phyloP scores from a whole-genome alignment of 2,888 invertebrate genomes.

The Microctonus hyperodae region DNA sequence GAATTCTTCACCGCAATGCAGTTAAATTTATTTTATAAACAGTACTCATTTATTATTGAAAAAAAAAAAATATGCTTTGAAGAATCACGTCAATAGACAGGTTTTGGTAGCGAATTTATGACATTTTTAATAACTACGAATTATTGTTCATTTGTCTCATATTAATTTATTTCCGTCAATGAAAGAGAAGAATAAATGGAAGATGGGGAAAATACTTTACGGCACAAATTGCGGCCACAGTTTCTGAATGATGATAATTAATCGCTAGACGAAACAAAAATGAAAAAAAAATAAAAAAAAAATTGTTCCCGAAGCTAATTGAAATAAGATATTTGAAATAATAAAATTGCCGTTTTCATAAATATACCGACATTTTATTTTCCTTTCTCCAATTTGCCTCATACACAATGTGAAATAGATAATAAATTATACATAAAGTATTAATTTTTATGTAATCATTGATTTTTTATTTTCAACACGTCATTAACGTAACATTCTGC shows the following conservation, averaged over 20 bases:
- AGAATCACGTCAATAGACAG: background rate
- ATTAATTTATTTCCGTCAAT: slow-evolving; percentile 33
- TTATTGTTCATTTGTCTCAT: slow-evolving; percentile 21
- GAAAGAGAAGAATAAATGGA: slow-evolving; percentile 50
- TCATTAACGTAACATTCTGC: slow-evolving; percentile 2
- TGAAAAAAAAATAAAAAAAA: too few species aligned
- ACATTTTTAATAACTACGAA: slow-evolving; percentile 37
- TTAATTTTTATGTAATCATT: background rate
- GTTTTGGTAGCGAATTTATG: background rate
- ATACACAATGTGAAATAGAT: background rate
- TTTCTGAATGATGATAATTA: slow-evolving; percentile 30
- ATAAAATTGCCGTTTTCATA: slow-evolving; percentile 52
- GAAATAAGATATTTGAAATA: slow-evolving; percentile 39
- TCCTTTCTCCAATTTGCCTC: background rate
- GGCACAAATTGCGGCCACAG: background rate
- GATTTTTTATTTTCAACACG: slow-evolving; percentile 11
- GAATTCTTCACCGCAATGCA: background rate
- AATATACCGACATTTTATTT: slow-evolving; percentile 31
- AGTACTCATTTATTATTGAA: background rate
- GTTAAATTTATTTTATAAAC: background rate
- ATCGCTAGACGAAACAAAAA: too few species aligned
- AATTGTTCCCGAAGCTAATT: slow-evolving; percentile 45
- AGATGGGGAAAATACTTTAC: slow-evolving; percentile 52
- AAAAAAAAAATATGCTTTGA: background rate
- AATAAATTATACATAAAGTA: background rate